Evolutionary conservation across 1,140 invertebrate genomes (phyloP).

Genomic region (Periplaneta americana): DNA sequence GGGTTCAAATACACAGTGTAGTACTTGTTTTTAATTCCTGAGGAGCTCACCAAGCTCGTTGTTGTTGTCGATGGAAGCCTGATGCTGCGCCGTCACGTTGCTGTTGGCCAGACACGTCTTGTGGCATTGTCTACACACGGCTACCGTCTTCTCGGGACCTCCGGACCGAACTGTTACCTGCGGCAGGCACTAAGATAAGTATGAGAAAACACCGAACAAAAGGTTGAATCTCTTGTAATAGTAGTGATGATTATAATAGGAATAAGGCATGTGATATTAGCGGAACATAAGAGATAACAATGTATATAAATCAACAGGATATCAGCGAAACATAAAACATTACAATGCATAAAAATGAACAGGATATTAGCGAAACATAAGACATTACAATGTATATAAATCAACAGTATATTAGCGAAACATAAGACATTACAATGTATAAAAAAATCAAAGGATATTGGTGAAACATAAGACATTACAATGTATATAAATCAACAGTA

Average conservation of each 20-base stretch:
- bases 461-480: too few relatives aligned
- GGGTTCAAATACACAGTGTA: too few relatives aligned
- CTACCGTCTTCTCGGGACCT: conserved; percentile 51
- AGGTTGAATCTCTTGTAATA: too few relatives aligned
- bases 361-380: too few relatives aligned
- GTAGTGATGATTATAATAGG: too few relatives aligned
- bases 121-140: conserved; percentile 65
- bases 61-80: background rate
- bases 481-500: too few relatives aligned
- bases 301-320: background rate
- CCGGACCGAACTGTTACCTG: conserved; percentile 64
- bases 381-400: too few relatives aligned
- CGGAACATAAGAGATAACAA: background rate
- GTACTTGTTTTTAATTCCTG: background rate
- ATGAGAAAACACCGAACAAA: background rate
- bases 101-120: conserved; percentile 57
- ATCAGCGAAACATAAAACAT: background rate
- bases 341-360: background rate
- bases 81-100: conserved; percentile 27
- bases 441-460: too few relatives aligned
- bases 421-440: too few relatives aligned
- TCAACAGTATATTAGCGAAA: too few relatives aligned
- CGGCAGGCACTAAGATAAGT: conserved; percentile 12
- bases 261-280: too few relatives aligned
- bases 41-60: background rate